Percentiles rank a stretch among this genome's conserved stretches.
phyloP scores from a whole-genome alignment of 2,888 invertebrate species.

The Encarsia formosa region DNA sequence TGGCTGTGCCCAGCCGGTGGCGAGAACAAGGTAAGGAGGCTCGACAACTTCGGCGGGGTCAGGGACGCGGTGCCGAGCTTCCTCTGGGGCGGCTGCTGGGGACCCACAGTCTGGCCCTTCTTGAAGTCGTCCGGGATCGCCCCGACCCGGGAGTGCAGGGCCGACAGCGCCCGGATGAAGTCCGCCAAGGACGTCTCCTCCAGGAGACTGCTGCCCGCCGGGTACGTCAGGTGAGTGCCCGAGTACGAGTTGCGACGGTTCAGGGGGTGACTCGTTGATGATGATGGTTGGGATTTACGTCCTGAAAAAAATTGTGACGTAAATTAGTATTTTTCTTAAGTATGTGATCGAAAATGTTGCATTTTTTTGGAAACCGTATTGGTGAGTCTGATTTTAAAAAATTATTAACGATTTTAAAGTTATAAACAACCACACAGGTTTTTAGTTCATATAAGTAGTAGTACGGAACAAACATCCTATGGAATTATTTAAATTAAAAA shows the following conservation, averaged over 20 bases:
- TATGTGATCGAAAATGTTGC: too few relatives aligned
- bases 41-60: conserved; percentile 53
- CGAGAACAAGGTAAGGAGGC: conserved; percentile 53
- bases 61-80: conserved; percentile 57
- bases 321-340: too few relatives aligned
- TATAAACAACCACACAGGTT: too few relatives aligned
- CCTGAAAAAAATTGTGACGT: too few relatives aligned
- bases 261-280: conserved; percentile 6
- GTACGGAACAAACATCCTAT: too few relatives aligned
- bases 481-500: too few relatives aligned
- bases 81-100: conserved; percentile 45
- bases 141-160: conserved; percentile 58
- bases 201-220: conserved; percentile 59
- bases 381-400: too few relatives aligned
- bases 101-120: background rate
- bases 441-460: too few relatives aligned
- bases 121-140: conserved; percentile 43
- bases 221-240: conserved; percentile 43
- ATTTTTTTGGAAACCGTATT: too few relatives aligned
- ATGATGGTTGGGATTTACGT: too few relatives aligned
- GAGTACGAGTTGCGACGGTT: conserved; percentile 36
- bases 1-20: conserved; percentile 36
- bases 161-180: conserved; percentile 71
- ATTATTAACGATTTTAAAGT: too few relatives aligned
- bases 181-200: conserved; percentile 82